phyloP scores from a whole-genome alignment of 2,113 vertebrate species.

The Syngnathus floridae region DNA sequence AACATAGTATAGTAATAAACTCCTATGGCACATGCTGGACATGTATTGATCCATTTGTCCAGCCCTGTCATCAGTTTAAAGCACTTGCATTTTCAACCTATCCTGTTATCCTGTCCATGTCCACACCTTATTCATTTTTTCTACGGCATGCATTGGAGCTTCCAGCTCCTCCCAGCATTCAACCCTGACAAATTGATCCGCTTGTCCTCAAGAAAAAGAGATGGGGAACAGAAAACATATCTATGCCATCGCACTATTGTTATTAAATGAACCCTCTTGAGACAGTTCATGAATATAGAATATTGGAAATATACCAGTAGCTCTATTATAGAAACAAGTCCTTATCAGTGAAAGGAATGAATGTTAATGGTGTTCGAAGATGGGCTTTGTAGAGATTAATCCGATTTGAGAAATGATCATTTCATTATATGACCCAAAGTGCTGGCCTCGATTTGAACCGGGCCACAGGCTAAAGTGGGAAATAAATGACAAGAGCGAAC shows the following conservation, averaged over 20 bases:
- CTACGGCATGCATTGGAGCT: constrained; percentile 3
- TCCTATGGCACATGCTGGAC: not conserved
- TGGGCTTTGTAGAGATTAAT: constrained; percentile 64
- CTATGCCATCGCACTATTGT: constrained; percentile 44
- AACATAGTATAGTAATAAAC: not conserved
- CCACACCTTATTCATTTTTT: not conserved
- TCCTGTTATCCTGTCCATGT: not conserved
- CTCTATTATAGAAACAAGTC: constrained; percentile 68
- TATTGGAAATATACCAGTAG: constrained; percentile 53
- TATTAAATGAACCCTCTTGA: constrained; percentile 52
- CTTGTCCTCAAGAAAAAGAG: constrained; percentile 39
- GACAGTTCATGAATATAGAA: constrained; percentile 50
- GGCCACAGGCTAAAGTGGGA: constrained; percentile 40
- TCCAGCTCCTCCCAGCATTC: constrained; percentile 12
- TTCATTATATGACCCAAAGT: constrained; percentile 56
- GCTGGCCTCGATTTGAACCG: constrained; percentile 53
- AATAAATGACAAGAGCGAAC: constrained; percentile 40
- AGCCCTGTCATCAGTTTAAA: constrained; percentile 3
- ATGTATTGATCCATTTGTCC: not conserved
- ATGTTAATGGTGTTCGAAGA: constrained; percentile 64
- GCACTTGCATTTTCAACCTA: not conserved
- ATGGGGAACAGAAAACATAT: constrained; percentile 46
- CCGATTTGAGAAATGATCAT: constrained; percentile 60
- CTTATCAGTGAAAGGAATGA: constrained; percentile 55
- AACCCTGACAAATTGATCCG: constrained; percentile 32